A percentile compares a stretch with the other conserved stretches of the same genome.
Evolutionary conservation across 1,140 invertebrate genomes (phyloP).

Genomic region (Archivesica marissinica): DNA sequence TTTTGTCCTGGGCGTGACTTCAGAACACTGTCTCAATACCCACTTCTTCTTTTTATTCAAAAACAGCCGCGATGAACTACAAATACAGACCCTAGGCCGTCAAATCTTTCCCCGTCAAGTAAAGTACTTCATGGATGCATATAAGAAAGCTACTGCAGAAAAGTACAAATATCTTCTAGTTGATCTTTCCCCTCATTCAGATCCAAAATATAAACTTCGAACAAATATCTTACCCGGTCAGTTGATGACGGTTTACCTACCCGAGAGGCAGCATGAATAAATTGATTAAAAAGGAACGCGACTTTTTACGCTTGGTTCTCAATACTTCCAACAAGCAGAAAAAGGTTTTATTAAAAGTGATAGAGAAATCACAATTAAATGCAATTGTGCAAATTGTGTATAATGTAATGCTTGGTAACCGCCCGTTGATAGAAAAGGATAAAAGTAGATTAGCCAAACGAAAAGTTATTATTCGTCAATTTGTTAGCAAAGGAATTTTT

Average conservation of each 20-base stretch:
- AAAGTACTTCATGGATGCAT: slow-evolving; percentile 48
- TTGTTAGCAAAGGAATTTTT: slow-evolving; percentile 38
- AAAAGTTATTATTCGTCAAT: slow-evolving; percentile 43
- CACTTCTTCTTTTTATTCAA: slow-evolving; percentile 53
- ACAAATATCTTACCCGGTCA: slow-evolving; percentile 44
- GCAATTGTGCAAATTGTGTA: slow-evolving; percentile 49
- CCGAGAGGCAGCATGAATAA: slow-evolving; percentile 38
- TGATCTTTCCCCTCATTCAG: slow-evolving; percentile 39
- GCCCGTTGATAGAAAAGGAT: slow-evolving; percentile 26
- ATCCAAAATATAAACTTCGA: slow-evolving; percentile 46
- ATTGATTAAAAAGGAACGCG: slow-evolving; percentile 30
- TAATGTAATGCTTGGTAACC: slow-evolving; percentile 17
- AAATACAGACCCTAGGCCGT: slow-evolving; percentile 44
- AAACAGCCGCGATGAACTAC: slow-evolving; percentile 42
- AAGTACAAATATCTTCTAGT: slow-evolving; percentile 47
- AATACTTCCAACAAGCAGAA: slow-evolving; percentile 37
- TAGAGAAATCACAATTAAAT: slow-evolving; percentile 45
- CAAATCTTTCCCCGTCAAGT: slow-evolving; percentile 33
- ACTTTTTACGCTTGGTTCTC: slow-evolving; percentile 25
- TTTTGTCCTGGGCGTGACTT: slow-evolving; percentile 15
- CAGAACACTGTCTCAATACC: slow-evolving; percentile 29
- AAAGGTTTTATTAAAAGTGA: slow-evolving; percentile 23
- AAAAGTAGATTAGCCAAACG: slow-evolving; percentile 17
- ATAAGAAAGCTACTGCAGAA: slow-evolving; percentile 30
- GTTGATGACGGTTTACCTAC: slow-evolving; percentile 31